Percentiles rank a stretch among this genome's conserved stretches.
phyloP scores from a whole-genome alignment of 2,797 vertebrate species.

The Acridotheres tristis region DNA sequence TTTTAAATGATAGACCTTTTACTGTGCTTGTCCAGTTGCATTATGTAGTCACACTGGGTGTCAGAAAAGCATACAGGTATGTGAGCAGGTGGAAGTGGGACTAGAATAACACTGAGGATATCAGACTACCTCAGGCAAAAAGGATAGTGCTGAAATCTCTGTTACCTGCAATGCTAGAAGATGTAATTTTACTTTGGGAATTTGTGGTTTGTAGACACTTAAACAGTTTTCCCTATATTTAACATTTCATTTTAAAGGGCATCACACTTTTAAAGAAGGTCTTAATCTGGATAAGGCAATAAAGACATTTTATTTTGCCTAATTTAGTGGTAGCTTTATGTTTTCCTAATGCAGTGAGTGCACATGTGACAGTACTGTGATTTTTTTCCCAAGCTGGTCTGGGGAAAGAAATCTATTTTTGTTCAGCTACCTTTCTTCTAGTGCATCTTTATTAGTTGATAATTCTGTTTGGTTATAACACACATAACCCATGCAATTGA shows the following conservation, averaged over 20 bases:
- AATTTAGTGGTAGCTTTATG: not conserved
- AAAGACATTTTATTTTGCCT: not conserved
- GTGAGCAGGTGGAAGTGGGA: not conserved
- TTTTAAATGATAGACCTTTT: not conserved
- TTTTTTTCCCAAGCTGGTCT: not conserved
- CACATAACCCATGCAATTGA: not conserved
- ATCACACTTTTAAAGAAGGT: not conserved
- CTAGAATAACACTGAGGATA: not conserved
- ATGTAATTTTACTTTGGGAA: not conserved
- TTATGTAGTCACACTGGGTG: not conserved
- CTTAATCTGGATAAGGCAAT: not conserved
- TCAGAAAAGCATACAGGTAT: not conserved
- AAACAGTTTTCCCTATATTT: not conserved
- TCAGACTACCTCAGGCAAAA: not conserved
- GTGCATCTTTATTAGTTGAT: rapidly evolving
- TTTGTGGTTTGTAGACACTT: not conserved
- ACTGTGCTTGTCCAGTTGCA: not conserved
- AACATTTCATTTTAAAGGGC: not conserved
- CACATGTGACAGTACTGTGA: not conserved
- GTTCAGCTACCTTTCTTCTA: not conserved
- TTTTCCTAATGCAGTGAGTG: not conserved
- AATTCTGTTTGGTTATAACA: not conserved
- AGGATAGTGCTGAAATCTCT: rapidly evolving
- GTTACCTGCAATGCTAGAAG: not conserved
- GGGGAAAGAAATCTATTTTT: not conserved